Conservation (phyloP, 2,797 vertebrate species). For the Sebastes elongatus region DNA sequence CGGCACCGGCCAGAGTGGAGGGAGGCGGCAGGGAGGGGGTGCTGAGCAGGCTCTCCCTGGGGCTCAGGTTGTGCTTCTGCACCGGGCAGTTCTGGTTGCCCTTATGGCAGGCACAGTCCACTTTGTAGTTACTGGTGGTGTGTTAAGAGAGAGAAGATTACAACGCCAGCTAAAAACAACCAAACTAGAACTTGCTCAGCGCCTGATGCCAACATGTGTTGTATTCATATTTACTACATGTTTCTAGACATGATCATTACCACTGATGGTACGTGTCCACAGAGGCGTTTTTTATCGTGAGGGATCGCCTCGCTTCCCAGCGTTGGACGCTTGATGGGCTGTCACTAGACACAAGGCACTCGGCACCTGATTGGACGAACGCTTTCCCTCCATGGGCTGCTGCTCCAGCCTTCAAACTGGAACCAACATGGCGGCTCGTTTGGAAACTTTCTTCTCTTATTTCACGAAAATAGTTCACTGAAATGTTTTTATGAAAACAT, state of each 20-base stretch:
- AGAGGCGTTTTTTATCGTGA: no score
- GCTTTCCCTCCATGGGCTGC: no score
- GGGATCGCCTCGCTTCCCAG: no score
- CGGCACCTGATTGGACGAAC: no score
- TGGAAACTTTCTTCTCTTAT: no score
- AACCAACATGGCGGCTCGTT: no score
- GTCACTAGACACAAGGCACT: no score
- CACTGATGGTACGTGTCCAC: background rate
- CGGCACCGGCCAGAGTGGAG: slow-evolving; percentile 87
- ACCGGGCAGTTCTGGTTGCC: slow-evolving; percentile 98
- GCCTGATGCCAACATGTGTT: background rate
- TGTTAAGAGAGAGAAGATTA: slow-evolving; percentile 28
- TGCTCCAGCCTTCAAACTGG: no score
- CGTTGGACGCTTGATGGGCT: no score
- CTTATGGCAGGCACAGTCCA: slow-evolving; percentile 98
- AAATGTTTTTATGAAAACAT: no score
- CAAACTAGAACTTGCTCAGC: background rate
- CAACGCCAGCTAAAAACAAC: background rate
- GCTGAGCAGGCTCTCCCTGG: slow-evolving; percentile 85
- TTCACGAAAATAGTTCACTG: no score
- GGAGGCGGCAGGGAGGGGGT: slow-evolving; percentile 82
- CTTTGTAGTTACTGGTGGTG: slow-evolving; percentile 94
- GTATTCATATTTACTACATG: background rate
- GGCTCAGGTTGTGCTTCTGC: slow-evolving; percentile 94
- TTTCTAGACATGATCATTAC: background rate